Base-by-base conservation (phyloP, 2,797 vertebrate species). In the Decapterus maruadsi region DNA sequence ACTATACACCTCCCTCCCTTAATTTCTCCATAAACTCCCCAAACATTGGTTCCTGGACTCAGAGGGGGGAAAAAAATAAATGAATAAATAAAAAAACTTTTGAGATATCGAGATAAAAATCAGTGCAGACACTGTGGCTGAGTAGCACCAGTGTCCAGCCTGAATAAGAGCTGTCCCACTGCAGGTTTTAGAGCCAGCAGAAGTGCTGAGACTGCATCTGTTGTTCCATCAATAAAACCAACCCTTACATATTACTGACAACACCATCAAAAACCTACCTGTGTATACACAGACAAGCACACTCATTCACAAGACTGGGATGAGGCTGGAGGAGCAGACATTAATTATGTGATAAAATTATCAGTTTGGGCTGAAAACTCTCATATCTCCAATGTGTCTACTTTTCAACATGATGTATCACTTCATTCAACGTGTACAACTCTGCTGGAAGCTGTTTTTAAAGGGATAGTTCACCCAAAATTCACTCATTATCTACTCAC, bases 181-280 rank as follows among this genome's bases (percentile, higher is more conserved):
- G 34, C 75, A 64, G 68, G 43, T 76, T 84, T 82, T 67, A 72
- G 50, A 80, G 71, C 56, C 77, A 42, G 40, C 16, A 48, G 68
- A 79, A 80, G 8, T 86, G 87, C 83, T 87, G 83, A 89, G 50
- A 26, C 58, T 55, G 83, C 82, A 84, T 38, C 68, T 82, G 72
- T 61, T 75, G 68, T 26, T 80, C 62, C 67, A 78, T 78, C 72
- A 76, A 85, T 85, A 85, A 84, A 83, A 82, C 53, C 77, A 55
- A 59, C 10, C 17, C 4, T 53, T n/a, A 70, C 59, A 68, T 56
- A 60, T 46, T 34, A 75, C 48, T 66, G 36, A 83, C 75, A 79
- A 59, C 61, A 53, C 50, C 64, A 60, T 80, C 65, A 63, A 65
- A 73, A 76, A 59, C 48, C 7, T 43, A 50, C 71, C 31, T 51